Evolutionary conservation across 2,113 vertebrate genomes (phyloP).

Genomic region (Hippoglossus stenolepis): DNA sequence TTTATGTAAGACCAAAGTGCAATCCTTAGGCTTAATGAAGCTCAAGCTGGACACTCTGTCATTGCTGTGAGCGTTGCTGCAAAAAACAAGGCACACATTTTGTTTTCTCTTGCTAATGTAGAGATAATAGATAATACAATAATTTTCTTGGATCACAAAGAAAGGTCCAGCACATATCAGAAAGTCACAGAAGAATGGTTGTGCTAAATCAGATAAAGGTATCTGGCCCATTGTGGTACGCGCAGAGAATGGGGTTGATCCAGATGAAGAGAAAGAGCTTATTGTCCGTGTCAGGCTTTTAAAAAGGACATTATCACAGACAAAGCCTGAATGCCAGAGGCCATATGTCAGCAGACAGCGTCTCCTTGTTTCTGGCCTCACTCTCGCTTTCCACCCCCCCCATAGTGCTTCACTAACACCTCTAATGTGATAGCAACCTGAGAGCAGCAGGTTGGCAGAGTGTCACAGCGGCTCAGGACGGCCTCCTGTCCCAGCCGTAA

Average conservation of each 20-base stretch:
- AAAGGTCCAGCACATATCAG: background rate
- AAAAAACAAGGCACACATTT: background rate
- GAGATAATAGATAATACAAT: too few relatives aligned
- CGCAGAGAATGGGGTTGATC: conserved; percentile 34
- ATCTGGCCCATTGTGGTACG: conserved; percentile 6
- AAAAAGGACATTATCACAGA: conserved; percentile 46
- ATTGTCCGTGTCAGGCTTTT: conserved; percentile 33
- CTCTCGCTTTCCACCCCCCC: background rate
- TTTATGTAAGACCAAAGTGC: conserved; percentile 58
- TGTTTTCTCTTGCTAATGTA: background rate
- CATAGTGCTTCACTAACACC: conserved; percentile 18
- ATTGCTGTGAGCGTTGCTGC: too few relatives aligned
- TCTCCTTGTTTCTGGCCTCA: conserved; percentile 32
- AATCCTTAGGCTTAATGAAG: conserved; percentile 40
- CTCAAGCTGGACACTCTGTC: background rate
- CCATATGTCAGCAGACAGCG: conserved; percentile 24
- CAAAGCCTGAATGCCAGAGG: conserved; percentile 25
- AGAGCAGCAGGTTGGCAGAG: conserved; percentile 29
- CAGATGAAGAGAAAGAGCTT: conserved; percentile 40
- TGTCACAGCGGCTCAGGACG: conserved; percentile 3
- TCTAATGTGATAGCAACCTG: conserved; percentile 15
- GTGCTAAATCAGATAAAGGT: background rate
- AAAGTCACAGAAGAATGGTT: background rate
- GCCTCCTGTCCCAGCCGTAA: conserved; percentile 10
- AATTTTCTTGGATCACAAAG: background rate